Evolutionary conservation across 1,140 invertebrate species (phyloP).

Genomic region (Drosophila carrolli): DNA sequence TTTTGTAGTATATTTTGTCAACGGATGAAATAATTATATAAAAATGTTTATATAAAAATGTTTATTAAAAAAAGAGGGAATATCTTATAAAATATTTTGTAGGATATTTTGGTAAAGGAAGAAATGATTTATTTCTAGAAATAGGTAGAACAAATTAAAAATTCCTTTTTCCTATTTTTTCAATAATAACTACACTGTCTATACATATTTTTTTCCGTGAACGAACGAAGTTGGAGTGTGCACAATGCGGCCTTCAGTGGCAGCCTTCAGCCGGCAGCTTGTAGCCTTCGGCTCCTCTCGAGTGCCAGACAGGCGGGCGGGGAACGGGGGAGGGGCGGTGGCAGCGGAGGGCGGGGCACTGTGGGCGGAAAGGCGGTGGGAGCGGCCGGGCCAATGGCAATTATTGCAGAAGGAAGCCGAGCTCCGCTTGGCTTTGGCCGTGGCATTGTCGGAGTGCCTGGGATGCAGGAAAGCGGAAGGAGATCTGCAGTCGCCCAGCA

Average conservation of each 20-base stretch:
- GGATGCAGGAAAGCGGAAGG: slow-evolving; percentile 8
- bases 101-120: too few species aligned
- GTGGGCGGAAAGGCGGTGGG: slow-evolving; percentile 1
- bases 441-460: slow-evolving; percentile 52
- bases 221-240: slow-evolving; percentile 44
- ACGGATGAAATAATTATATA: too few species aligned
- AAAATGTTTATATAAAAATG: too few species aligned
- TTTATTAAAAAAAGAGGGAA: too few species aligned
- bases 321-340: not conserved
- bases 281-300: slow-evolving; percentile 40
- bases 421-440: slow-evolving; percentile 66
- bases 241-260: slow-evolving; percentile 62
- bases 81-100: too few species aligned
- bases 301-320: slow-evolving; percentile 70
- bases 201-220: not conserved
- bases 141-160: too few species aligned
- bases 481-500: slow-evolving; percentile 41
- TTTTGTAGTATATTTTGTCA: too few species aligned
- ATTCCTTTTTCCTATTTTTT: not conserved
- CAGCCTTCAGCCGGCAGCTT: slow-evolving; percentile 65
- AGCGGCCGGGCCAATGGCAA: slow-evolving; percentile 35
- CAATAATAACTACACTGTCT: not conserved
- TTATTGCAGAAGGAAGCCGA: slow-evolving; percentile 45
- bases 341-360: not conserved
- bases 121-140: too few species aligned